Conservation (phyloP, 1,140 invertebrate genomes). For the Drosophila miranda region DNA sequence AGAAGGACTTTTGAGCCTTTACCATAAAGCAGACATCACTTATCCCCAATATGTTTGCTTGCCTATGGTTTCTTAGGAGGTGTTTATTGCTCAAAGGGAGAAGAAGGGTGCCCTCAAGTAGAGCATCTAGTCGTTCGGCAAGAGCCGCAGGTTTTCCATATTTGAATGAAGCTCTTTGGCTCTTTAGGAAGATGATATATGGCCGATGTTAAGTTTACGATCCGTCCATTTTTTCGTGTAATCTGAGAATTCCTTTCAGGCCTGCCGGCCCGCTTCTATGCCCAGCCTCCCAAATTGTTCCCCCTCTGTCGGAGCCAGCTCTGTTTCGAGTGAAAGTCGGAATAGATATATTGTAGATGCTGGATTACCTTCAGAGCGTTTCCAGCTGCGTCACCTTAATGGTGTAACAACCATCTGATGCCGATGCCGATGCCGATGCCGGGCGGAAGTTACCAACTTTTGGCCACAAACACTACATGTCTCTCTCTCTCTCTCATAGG, state of each 20-base stretch:
- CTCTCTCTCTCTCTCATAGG: too few relatives aligned
- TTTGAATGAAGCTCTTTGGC: constrained; percentile 26
- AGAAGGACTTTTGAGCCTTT: too few relatives aligned
- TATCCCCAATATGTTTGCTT: too few relatives aligned
- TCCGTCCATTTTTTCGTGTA: constrained; percentile 42
- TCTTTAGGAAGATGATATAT: constrained; percentile 61
- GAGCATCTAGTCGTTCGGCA: neutral
- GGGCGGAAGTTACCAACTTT: constrained; percentile 29
- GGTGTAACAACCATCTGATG: constrained; percentile 13
- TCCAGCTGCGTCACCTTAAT: constrained; percentile 20
- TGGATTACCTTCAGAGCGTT: constrained; percentile 19
- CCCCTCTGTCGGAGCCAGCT: neutral
- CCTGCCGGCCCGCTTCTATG: constrained; percentile 12
- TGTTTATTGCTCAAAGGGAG: too few relatives aligned
- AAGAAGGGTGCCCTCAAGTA: neutral
- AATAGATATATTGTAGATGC: neutral
- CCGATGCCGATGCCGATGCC: neutral
- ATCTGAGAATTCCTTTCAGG: constrained; percentile 41
- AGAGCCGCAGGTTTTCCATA: constrained; percentile 6
- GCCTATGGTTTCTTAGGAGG: too few relatives aligned
- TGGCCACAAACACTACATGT: neutral
- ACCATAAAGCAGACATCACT: too few relatives aligned
- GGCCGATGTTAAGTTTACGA: constrained; percentile 56
- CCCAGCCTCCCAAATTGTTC: neutral
- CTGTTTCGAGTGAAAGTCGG: constrained; percentile 52